Evolutionary conservation across 2,888 invertebrate species (phyloP), one percentile per base, ranked within the genome.

Genomic region (Stegana nigrithorax): DNA sequence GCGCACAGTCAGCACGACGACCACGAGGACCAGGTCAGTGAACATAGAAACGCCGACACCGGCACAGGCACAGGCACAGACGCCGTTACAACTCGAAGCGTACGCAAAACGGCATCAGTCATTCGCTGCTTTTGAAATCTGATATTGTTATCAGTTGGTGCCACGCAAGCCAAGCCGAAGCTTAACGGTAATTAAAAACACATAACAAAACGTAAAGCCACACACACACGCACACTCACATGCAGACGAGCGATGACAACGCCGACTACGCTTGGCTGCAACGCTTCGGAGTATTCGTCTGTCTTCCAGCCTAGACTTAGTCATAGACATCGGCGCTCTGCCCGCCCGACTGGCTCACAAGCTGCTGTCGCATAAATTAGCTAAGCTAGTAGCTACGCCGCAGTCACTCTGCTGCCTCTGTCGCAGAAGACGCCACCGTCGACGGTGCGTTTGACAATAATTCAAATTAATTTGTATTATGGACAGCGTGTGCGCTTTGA

Each of bases 161-260:
- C n/a, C n/a, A n/a, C n/a, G n/a, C n/a, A n/a, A n/a, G n/a, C 36
- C 27, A 12, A 27, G 53, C 65, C 27, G 23, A 66, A 66, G 68
- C 70, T 67, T 74, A 82, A 81, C 81, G 81, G 82, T 80, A 72
- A 82, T 82, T 80, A 78, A 70, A 80, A 81, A 78, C 75, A 72
- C 73, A 78, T 82, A 80, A 80, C 81, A 75, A 73, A 55, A 66
- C 59, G 62, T 64, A 39, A 66, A 50, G 53, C 59, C n/a, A 67
- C 55, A 58, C 62, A 56, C 64, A 68, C 69, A 68, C 64, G 67
- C 53, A 47, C 42, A 62, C 42, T 61, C 32, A 62, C 55, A 14
- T 60, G n/a, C 19, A 59, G 21, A 47, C 36, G 55, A 12, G 39
- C 47, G 39, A 26, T 25, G 29, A 36, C 51, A 50, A 55, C 17